Evolutionary conservation across 2,113 vertebrate genomes (phyloP).

Genomic region (human (Homo sapiens)): DNA sequence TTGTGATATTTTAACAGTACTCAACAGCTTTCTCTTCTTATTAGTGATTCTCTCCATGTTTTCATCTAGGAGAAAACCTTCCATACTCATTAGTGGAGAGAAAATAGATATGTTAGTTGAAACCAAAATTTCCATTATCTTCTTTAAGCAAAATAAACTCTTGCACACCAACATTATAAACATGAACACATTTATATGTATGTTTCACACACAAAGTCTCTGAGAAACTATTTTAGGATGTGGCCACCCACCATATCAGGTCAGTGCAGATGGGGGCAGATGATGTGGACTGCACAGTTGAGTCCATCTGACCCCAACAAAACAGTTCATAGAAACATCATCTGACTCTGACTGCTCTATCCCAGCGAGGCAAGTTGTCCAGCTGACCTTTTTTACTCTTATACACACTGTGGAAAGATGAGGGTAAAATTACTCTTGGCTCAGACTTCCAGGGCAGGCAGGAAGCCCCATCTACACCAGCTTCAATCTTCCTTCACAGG

Average conservation of each 20-base stretch:
- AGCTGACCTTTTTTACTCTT: neutral
- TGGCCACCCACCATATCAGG: neutral
- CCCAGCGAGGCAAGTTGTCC: neutral
- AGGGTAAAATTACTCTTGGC: neutral
- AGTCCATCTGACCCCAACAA: neutral
- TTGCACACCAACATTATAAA: neutral
- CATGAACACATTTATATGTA: neutral
- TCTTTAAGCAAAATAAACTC: constrained; percentile 39
- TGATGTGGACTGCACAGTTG: neutral
- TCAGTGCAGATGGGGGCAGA: neutral
- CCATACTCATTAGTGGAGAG: neutral
- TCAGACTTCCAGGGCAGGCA: neutral
- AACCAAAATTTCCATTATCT: neutral
- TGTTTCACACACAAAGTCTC: neutral
- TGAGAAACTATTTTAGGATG: neutral
- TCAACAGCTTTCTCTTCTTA: neutral
- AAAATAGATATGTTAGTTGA: constrained; percentile 18
- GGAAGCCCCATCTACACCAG: too few species aligned
- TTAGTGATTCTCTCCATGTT: neutral
- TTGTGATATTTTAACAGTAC: neutral
- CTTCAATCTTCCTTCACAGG: neutral
- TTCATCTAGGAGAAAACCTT: neutral
- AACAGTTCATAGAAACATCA: neutral
- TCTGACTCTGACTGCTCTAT: neutral
- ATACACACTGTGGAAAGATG: neutral